These are phyloP conservation scores for Drosophila paracracens DNA, from an alignment of 2,888 invertebrate species.

Conservation along the genomic window DNA sequence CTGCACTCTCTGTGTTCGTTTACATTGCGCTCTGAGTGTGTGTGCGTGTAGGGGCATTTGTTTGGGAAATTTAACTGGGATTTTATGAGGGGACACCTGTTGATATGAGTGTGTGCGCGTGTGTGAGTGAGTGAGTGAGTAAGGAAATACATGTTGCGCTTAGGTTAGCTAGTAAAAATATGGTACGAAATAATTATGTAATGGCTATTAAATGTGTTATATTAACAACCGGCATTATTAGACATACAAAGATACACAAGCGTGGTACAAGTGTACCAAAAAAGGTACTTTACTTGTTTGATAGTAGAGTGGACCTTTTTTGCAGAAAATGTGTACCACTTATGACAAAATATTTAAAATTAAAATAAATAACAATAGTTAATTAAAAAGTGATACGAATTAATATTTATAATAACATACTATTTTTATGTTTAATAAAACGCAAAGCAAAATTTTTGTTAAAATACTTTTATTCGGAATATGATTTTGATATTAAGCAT, in stretches of 20 bases:
- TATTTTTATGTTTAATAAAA: neutral
- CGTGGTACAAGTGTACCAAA: constrained; percentile 1
- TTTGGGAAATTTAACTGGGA: constrained; percentile 56
- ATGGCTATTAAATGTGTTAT: neutral
- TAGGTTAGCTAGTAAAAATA: neutral
- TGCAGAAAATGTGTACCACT: neutral
- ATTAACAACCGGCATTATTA: neutral
- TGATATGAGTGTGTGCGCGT: constrained; percentile 4
- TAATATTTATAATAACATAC: neutral
- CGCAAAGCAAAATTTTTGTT: constrained; percentile 11
- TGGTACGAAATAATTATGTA: neutral
- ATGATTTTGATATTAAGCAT: constrained; percentile 42
- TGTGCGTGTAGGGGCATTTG: constrained; percentile 52
- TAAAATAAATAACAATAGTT: neutral
- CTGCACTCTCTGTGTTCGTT: constrained; percentile 21
- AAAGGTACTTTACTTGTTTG: neutral
- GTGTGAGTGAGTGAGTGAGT: neutral
- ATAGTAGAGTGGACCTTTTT: neutral
- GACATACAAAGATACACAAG: neutral
- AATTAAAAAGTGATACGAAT: neutral
- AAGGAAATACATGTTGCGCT: constrained; percentile 1
- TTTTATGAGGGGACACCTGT: constrained; percentile 45
- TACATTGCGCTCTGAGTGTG: neutral
- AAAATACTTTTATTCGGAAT: constrained; percentile 61
- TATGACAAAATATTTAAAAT: neutral